phyloP scores from a whole-genome alignment of 1,140 invertebrate genomes.

The Platorchestia sp. region DNA sequence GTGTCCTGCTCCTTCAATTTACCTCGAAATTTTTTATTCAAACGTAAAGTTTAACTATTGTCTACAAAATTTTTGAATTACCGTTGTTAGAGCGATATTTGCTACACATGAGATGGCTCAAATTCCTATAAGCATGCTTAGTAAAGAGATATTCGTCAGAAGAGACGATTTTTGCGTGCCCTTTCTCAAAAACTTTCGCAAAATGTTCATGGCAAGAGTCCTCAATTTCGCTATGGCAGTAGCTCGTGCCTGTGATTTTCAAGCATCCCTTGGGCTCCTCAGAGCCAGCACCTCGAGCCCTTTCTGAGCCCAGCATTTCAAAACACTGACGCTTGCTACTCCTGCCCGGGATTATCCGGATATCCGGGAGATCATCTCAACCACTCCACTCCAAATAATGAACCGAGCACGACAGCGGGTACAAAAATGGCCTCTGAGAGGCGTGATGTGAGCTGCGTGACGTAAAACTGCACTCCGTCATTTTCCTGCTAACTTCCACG shows the following conservation, averaged over 20 bases:
- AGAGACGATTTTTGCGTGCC: background rate
- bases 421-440: background rate
- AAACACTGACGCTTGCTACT: background rate
- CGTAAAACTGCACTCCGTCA: background rate
- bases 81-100: background rate
- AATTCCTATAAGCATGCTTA: background rate
- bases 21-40: too few species aligned
- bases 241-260: background rate
- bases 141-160: too few species aligned
- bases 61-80: background rate
- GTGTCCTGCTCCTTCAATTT: too few species aligned
- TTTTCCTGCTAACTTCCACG: background rate
- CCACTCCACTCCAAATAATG: background rate
- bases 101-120: too few species aligned
- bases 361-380: background rate
- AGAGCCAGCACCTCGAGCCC: background rate
- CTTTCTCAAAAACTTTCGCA: background rate
- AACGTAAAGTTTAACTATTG: background rate
- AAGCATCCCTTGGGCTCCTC: background rate
- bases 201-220: background rate
- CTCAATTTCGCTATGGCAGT: background rate
- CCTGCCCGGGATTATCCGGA: background rate
- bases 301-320: background rate
- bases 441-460: background rate
- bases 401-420: background rate